Base-by-base conservation (phyloP, 2,113 vertebrate genomes). In the Phalacrocorax aristotelis region DNA sequence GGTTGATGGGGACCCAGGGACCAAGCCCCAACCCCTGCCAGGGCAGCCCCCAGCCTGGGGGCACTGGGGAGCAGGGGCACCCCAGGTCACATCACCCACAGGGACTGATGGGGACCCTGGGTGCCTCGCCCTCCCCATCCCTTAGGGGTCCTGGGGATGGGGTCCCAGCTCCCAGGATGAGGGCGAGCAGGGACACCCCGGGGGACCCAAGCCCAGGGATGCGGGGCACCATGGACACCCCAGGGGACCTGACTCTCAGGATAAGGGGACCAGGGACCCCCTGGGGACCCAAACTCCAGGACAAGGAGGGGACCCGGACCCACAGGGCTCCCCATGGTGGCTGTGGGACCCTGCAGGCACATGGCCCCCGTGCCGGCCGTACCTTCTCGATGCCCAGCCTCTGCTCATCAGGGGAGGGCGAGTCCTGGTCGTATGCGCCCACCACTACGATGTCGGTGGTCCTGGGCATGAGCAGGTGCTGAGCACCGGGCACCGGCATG, bases 371-470 rank as follows among this genome's bases (percentile, higher is more conserved):
- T 1, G 21, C 30, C 8, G 2, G 8, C 2, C 1, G 4, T 91
- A 99, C 99, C 98, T 98, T 49, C 54, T 94, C 93, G 4, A 99
- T 94, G 7, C 6, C 38, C 93, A 99, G 97, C 71, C 94, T 95
- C 97, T 99, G 99, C 94, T 98, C 57, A 7, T 81, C 10, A 89
- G 98, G 95, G 5, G 87, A 57, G 4, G 89, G 82, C 11, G 97
- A 97, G 8, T 93, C 84, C 76, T 98, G 98, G 94, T 99, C 97
- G 32, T 99, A 99, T 54, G 98, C 98, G 3, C 99, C 99, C 16
- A 99, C 97, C 87, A 99, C 84, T 55, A 99, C 99, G 1, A 86
- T 78, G 84, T 99, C 94, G 6, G 98, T 97, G 4, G 97, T 98
- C 78, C 99, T 99, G 92, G 32, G 38, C 61, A 62, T 7, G 5